Conservation (phyloP, 2,888 invertebrate genomes). For the Petrolisthes cinctipes region DNA sequence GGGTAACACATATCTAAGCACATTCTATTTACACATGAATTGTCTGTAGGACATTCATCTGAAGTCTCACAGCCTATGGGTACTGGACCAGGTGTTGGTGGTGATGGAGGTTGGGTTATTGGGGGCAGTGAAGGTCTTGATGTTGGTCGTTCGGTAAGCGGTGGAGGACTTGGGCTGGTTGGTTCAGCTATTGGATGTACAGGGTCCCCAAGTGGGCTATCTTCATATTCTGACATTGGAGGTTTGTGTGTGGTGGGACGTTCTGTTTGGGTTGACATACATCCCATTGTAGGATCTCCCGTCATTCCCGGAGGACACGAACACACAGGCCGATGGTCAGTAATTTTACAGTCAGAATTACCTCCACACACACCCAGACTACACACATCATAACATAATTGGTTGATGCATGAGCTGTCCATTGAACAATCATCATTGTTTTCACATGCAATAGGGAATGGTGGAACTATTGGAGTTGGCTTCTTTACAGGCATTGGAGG, state of each 20-base stretch:
- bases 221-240: slow-evolving; percentile 23
- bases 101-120: background rate
- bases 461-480: slow-evolving; percentile 37
- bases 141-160: slow-evolving; percentile 7
- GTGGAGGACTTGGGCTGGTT: slow-evolving; percentile 7
- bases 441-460: slow-evolving; percentile 73
- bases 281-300: slow-evolving; percentile 53
- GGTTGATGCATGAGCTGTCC: slow-evolving; percentile 60
- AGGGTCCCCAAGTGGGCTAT: slow-evolving; percentile 31
- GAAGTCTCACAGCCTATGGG: slow-evolving; percentile 72
- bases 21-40: slow-evolving; percentile 66
- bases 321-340: slow-evolving; percentile 74
- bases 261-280: slow-evolving; percentile 48
- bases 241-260: slow-evolving; percentile 9
- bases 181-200: slow-evolving; percentile 16
- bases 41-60: slow-evolving; percentile 76
- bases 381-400: slow-evolving; percentile 72
- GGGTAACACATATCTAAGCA: slow-evolving; percentile 59
- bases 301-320: slow-evolving; percentile 58
- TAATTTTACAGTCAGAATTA: slow-evolving; percentile 78
- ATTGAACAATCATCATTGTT: slow-evolving; percentile 67
- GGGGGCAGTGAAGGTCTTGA: background rate
- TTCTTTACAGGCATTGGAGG: slow-evolving; percentile 26
- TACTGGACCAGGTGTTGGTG: slow-evolving; percentile 39
- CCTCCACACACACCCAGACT: slow-evolving; percentile 82